These are phyloP conservation scores for Apogon talboti DNA, from an alignment of 2,797 vertebrate genomes.

Conservation along the genomic window DNA sequence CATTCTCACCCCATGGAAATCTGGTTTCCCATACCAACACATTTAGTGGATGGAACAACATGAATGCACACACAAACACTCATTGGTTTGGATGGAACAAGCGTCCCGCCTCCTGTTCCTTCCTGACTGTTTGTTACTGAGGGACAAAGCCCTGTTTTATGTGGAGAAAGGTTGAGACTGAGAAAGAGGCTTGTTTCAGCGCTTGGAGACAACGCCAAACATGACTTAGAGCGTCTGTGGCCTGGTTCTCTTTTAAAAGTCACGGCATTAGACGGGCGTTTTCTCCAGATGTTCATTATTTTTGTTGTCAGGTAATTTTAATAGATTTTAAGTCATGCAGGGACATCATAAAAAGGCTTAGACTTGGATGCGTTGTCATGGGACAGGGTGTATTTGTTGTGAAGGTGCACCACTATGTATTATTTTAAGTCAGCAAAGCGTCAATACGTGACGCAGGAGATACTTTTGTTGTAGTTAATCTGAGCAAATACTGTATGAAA, in stretches of 20 bases:
- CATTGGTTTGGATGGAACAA: conserved; percentile 63
- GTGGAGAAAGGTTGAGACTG: conserved; percentile 64
- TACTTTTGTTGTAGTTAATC: too few species aligned
- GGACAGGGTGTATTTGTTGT: too few species aligned
- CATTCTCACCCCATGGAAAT: conserved; percentile 57
- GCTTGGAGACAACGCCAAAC: conserved; percentile 60
- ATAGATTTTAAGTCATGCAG: background rate
- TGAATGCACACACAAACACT: conserved; percentile 16
- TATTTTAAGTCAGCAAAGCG: too few species aligned
- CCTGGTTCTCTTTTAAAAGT: conserved; percentile 55
- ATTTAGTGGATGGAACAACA: conserved; percentile 64
- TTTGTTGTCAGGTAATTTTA: background rate
- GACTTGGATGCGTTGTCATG: background rate
- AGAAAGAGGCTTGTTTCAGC: conserved; percentile 72
- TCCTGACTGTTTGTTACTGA: conserved; percentile 74
- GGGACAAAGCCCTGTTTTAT: conserved; percentile 75
- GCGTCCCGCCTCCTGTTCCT: conserved; percentile 71
- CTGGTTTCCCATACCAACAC: conserved; percentile 70
- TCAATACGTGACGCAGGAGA: too few species aligned
- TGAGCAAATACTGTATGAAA: too few species aligned
- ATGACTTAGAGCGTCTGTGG: conserved; percentile 64
- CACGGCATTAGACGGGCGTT: conserved; percentile 27
- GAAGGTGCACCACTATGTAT: too few species aligned
- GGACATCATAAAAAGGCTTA: background rate
- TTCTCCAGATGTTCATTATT: conserved; percentile 21